Evolutionary conservation across 2,888 invertebrate genomes (phyloP), one percentile per base, ranked within the genome.

Genomic region (Notocelia uddmanniana): DNA sequence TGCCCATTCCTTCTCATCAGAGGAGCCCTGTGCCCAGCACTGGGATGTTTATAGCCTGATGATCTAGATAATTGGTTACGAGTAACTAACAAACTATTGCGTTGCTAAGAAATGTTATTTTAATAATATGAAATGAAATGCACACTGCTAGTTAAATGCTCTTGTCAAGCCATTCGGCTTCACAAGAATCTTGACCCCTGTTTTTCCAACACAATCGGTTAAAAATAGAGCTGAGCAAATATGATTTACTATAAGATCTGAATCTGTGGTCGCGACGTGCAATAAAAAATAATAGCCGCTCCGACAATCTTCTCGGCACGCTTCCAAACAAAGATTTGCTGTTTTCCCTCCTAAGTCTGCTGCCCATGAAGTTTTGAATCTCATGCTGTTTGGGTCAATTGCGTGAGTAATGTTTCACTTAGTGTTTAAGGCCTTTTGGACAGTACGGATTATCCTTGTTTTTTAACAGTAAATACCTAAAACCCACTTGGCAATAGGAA

Each of bases 231-330:
- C 66, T 67, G 55, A 62, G 19, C 55, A 55, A 62, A 72, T 45
- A 62, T 67, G 67, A 72, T 72, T 72, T 72, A 72, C 60, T 26
- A 31, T 31, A 37, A 68, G 55, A 62, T 68, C 60, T 31, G 34
- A 58, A 67, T 66, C 67, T 72, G 60, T 50, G 66, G 69, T 70
- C 34, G 8, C 62, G 63, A 48, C 59, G 55, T 68, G 55, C 72
- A 60, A 72, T 72, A 72, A 72, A 68, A 72, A 72, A 72, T 72
- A 72, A 72, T 62, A 72, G 72, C 15, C 59, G 1, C 10, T 59
- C 52, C 59, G 23, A 60, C 72, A 68, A 62, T 60, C 72, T 72
- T 66, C 64, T 54, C 60, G 72, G 72, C 72, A 72, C 34, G 67
- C 34, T 59, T 72, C 72, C 72, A 72, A 57, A 68, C 59, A 71